Evolutionary conservation across 2,113 vertebrate species (phyloP), one percentile per base, ranked within the genome.

Genomic region (Gallinago media): DNA sequence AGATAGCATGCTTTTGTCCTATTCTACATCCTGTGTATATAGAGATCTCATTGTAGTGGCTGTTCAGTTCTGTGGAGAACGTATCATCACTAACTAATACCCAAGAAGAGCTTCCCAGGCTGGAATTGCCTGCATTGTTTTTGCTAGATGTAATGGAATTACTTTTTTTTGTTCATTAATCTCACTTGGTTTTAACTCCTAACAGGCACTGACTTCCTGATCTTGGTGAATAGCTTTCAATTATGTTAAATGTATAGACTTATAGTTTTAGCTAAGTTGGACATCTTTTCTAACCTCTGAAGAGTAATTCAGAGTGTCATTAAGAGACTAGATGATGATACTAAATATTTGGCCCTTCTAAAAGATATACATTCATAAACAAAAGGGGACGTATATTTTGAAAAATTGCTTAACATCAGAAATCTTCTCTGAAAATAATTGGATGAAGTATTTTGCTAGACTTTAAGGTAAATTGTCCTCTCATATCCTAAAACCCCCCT

Each of bases 1-100:
- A 75, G 55, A 86, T 36, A 77, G 19, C 68, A 68, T 88, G 59
- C 32, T 84, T 97, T 83, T 96, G 84, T 89, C 79, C 81, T 96
- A 34, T 36, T 32, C 76, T 92, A 77, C 50, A 85, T 85, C 42
- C 91, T 95, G 29, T 13, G 79, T 91, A 82, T 68, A 84, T 77
- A 79, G 26, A 46, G 5, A 36, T 89, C 42, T 83, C 52, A 66
- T 58, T 92, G 83, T 89, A 85, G 31, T 61, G 38, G 23, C 54
- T 95, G 86, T 96, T 95, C 82, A 81, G 16, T 42, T 79, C 76
- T 84, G 13, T 40, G 85, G 34, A 91, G 31, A 76, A 36, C 2
- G 9, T 58, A 80, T 76, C 75, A 56, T 58, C 72, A 80, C 49
- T 74, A 97, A 97, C 62, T 47, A 21, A 47, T 47, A 96, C 34